Base-by-base conservation (phyloP, 2,888 invertebrate species). In the Onchidella celtica region DNA sequence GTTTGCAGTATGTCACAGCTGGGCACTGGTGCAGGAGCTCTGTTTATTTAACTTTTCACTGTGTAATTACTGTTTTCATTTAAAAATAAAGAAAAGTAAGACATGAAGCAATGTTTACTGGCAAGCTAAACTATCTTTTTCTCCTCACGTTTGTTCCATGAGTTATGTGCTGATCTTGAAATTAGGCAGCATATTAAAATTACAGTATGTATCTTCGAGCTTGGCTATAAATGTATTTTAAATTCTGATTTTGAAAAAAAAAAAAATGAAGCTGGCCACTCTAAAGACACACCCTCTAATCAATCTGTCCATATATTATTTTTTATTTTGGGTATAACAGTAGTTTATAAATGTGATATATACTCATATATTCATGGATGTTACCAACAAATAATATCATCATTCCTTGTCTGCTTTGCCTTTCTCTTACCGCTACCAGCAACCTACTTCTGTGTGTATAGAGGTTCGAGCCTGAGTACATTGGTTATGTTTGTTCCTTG, bases 381-480 rank as follows among this genome's bases (percentile, higher is more conserved):
- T 21, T 80, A 83, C 9, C 81, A 73, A 73, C 76, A 72, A 57
- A 72, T 81, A n/a, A 66, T 81, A 75, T 74, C 17, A 73, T 36
- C 36, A 61, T 36, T 14, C n/a, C 36, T 36, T 21, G 40, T 65
- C 9, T 63, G 40, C 47, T 75, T 75, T 63, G 38, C 32, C 17
- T 77, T 17, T 55, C n/a, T 34, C 17, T 29, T 17, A n/a, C n/a
- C n/a, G n/a, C 2, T 57, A 34, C 34, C 77, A 77, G 77, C 77
- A 77, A 29, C 79, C n/a, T 29, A 38, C 72, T 63, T 32, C 79
- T 72, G 63, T 63, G 72, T 70, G 72, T 79, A 29, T 79, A 65
- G 79, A 79, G 79, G 79, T 79, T 61, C 29, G 69, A 69, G 78
- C 73, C 61, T 82, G 83, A 84, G 80, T 81, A 55, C 61, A 66